Evolutionary conservation across 2,113 vertebrate species (phyloP).

Genomic region (Pelmatolapia mariae): DNA sequence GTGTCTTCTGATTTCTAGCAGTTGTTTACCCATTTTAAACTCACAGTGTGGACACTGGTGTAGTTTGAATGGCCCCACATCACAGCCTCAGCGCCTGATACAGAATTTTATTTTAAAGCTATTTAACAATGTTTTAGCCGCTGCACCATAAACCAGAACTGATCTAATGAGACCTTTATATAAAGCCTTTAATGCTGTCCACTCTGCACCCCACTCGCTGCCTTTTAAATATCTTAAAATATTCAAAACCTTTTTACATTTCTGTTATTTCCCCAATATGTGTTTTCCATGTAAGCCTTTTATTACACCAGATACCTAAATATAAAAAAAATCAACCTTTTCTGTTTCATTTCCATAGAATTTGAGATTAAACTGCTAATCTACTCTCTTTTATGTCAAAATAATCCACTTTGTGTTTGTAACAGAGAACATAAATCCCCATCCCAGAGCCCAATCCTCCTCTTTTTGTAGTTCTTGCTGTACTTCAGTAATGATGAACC

Average conservation of each 20-base stretch:
- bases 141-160: neutral
- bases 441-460: neutral
- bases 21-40: neutral
- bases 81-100: neutral
- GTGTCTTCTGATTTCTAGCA: neutral
- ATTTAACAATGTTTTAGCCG: neutral
- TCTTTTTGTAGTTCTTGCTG: neutral
- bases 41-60: neutral
- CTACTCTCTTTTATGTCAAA: neutral
- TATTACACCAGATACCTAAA: neutral
- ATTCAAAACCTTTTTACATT: neutral
- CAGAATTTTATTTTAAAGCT: neutral
- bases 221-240: neutral
- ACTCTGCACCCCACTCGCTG: neutral
- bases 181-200: neutral
- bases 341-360: neutral
- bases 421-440: neutral
- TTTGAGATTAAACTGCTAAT: neutral
- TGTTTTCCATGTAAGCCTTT: neutral
- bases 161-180: neutral
- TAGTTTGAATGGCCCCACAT: neutral
- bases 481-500: neutral
- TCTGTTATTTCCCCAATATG: neutral
- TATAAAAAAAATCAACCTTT: neutral
- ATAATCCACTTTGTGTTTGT: neutral